phyloP scores from a whole-genome alignment of 1,140 invertebrate species.

The Leucophenga varia region DNA sequence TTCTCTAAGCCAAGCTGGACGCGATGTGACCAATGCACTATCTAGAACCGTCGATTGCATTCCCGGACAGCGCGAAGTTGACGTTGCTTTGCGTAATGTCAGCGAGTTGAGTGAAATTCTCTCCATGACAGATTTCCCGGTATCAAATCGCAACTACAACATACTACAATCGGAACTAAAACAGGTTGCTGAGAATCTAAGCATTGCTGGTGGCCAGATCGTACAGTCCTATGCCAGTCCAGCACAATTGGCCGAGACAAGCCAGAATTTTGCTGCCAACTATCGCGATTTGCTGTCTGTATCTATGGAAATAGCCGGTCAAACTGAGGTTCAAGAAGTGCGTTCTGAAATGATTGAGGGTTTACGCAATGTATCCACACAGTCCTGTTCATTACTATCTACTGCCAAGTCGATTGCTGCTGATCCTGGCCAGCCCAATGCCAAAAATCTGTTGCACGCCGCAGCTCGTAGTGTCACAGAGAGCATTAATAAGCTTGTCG shows the following conservation, averaged over 20 bases:
- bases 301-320: slow-evolving; percentile 81
- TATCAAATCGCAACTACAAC: slow-evolving; percentile 72
- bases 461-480: slow-evolving; percentile 89
- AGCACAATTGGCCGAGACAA: slow-evolving; percentile 70
- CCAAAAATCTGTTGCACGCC: slow-evolving; percentile 82
- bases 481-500: slow-evolving; percentile 87
- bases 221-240: slow-evolving; percentile 66
- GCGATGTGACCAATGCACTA: slow-evolving; percentile 58
- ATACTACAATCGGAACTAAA: slow-evolving; percentile 85
- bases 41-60: slow-evolving; percentile 72
- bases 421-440: slow-evolving; percentile 86
- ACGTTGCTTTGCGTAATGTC: slow-evolving; percentile 81
- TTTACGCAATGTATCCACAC: slow-evolving; percentile 83
- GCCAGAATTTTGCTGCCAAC: slow-evolving; percentile 75
- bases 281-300: slow-evolving; percentile 76
- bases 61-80: slow-evolving; percentile 87
- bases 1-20: slow-evolving; percentile 63
- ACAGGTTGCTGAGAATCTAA: slow-evolving; percentile 78
- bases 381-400: slow-evolving; percentile 82
- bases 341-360: slow-evolving; percentile 79
- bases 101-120: slow-evolving; percentile 74
- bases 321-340: slow-evolving; percentile 67
- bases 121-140: slow-evolving; percentile 70
- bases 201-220: slow-evolving; percentile 81
- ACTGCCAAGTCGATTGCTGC: slow-evolving; percentile 87